A percentile compares a stretch with the other conserved stretches of the same genome.
Evolutionary conservation across 2,797 vertebrate species (phyloP).

Genomic region (Simalia tracyae): DNA sequence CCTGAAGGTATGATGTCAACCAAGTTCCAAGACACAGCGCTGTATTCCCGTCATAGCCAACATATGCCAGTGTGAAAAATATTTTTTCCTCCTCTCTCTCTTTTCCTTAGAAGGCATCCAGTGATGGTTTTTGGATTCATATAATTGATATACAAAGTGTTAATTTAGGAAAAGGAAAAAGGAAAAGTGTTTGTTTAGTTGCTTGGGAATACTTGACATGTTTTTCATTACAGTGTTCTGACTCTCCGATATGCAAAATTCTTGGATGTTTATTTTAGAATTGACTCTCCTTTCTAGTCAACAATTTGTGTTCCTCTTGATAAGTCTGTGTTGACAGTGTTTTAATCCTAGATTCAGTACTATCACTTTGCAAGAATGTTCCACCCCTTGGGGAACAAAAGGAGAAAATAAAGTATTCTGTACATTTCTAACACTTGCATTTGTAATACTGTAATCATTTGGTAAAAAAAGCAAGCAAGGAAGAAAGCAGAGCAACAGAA

Average conservation of each 20-base stretch:
- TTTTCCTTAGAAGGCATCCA: slow-evolving; percentile 9
- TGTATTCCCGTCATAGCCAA: slow-evolving; percentile 33
- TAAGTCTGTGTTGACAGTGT: slow-evolving; percentile 31
- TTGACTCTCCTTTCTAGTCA: slow-evolving; percentile 51
- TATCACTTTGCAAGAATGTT: slow-evolving; percentile 57
- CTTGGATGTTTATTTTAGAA: slow-evolving; percentile 58
- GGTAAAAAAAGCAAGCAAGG: slow-evolving; percentile 21
- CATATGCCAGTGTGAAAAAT: slow-evolving; percentile 37
- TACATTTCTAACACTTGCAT: slow-evolving; percentile 29
- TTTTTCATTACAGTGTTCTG: slow-evolving; percentile 17
- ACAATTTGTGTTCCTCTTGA: slow-evolving; percentile 30
- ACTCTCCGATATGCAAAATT: slow-evolving; percentile 43
- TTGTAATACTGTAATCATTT: slow-evolving; percentile 30
- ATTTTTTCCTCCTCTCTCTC: neutral
- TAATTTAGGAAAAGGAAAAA: slow-evolving; percentile 8
- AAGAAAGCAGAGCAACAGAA: slow-evolving; percentile 39
- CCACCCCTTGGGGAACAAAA: neutral
- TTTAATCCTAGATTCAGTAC: slow-evolving; percentile 43
- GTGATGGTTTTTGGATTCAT: slow-evolving; percentile 30
- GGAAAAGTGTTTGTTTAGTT: neutral
- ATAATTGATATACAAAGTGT: slow-evolving; percentile 11
- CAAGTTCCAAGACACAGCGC: slow-evolving; percentile 40
- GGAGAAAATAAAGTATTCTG: slow-evolving; percentile 18
- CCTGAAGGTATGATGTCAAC: slow-evolving; percentile 42
- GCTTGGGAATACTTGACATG: slow-evolving; percentile 1